Base-by-base conservation (phyloP, 2,113 vertebrate genomes). In the Oceanodroma tethys region DNA sequence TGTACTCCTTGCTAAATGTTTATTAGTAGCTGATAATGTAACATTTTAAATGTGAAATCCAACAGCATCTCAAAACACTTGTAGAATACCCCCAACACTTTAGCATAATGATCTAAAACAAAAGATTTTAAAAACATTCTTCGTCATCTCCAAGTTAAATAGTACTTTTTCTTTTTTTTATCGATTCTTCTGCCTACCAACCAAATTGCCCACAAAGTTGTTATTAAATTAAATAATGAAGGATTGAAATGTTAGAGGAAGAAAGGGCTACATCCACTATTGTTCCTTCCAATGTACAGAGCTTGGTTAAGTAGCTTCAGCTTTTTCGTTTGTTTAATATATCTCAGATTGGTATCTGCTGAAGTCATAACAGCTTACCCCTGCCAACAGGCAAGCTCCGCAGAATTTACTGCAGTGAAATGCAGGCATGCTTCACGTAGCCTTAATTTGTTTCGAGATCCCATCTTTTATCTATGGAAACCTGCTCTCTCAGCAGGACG, bases 401-500 rank as follows among this genome's bases (percentile, higher is more conserved):
- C 74, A 90, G 76, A 88, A 60, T 97, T 96, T 94, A 90, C 67
- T 78, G 32, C 56, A 38, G 75, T 27, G 27, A 93, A 95, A 95
- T 53, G 81, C 27, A 92, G 89, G 75, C 75, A 95, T 96, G 83
- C 52, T 94, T 94, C 94, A 62, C 2, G 3, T 92, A 86, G 42
- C 43, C 81, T 91, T 95, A 78, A 96, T 95, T 97, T 97, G 85
- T 63, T 86, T 86, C 72, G 86, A 95, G 52, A 59, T 68, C 94
- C 78, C 66, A 55, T 96, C 67, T 96, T 97, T 97, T 86, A 83
- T 89, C 83, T 94, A 15, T 90, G 65, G 85, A 93, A 97, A 94
- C 32, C 87, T 92, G 93, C 96, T 97, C 71, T 82, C 79, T 92
- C 94, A 98, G 95, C 82, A 93, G 92, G 81, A 94, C 67, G 53